These are phyloP conservation scores for Falco berigora DNA, from an alignment of 2,797 vertebrate genomes.

Conservation along the genomic window DNA sequence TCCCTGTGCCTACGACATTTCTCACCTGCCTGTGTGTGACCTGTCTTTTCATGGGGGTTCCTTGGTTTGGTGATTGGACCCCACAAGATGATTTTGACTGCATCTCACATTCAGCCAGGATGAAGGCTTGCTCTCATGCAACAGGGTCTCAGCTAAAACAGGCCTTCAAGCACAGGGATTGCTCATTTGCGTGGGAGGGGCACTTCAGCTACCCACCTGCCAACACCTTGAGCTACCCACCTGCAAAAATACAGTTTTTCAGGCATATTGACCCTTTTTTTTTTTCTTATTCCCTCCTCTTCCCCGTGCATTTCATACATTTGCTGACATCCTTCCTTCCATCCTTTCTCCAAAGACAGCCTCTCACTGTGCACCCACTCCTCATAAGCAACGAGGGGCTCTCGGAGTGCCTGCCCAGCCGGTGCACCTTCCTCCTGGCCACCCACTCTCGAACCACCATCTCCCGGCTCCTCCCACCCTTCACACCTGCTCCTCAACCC, in stretches of 20 bases:
- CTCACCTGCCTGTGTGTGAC: neutral
- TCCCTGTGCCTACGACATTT: neutral
- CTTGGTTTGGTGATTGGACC: neutral
- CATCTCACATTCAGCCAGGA: accelerated
- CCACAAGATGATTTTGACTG: neutral
- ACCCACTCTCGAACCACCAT: neutral
- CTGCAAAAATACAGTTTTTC: neutral
- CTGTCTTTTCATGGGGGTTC: neutral
- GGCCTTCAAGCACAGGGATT: neutral
- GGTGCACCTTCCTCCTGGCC: neutral
- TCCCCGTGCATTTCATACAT: neutral
- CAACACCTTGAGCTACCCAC: neutral
- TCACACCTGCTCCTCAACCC: neutral
- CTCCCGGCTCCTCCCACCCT: neutral
- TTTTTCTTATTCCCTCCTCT: neutral
- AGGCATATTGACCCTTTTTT: neutral
- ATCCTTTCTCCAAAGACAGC: neutral
- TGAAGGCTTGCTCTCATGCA: neutral
- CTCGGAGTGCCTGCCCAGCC: neutral
- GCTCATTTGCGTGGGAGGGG: neutral
- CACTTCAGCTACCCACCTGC: neutral
- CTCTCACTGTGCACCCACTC: neutral
- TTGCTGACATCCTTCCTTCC: neutral
- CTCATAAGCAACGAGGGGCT: neutral
- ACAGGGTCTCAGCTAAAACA: neutral